Percentiles rank a stretch among this genome's conserved stretches.
phyloP scores from a whole-genome alignment of 2,888 invertebrate genomes.

The Malachius bipustulatus region DNA sequence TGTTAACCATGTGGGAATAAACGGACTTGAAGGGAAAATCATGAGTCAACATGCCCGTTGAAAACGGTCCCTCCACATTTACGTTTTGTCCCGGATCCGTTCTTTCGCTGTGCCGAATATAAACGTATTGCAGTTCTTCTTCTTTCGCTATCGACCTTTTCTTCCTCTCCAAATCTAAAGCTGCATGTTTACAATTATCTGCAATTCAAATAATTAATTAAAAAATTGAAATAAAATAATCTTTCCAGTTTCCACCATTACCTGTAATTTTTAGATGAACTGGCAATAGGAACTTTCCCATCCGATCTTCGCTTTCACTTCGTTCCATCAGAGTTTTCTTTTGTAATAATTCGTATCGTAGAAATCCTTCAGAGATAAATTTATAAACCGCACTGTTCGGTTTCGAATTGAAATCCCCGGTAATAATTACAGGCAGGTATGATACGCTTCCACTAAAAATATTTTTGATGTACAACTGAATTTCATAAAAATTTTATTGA shows the following conservation, averaged over 20 bases:
- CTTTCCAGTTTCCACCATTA: conserved; percentile 18
- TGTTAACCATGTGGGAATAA: conserved; percentile 45
- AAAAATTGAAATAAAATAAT: no score
- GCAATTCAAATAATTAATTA: conserved; percentile 8
- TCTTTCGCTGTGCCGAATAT: conserved; percentile 22
- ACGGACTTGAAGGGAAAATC: conserved; percentile 55
- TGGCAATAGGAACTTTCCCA: conserved; percentile 28
- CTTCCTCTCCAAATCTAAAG: conserved; percentile 22
- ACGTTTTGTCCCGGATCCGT: conserved; percentile 11
- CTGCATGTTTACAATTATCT: conserved; percentile 33
- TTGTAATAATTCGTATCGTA: conserved; percentile 38
- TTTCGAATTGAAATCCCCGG: conserved; percentile 86
- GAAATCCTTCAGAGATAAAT: conserved; percentile 51
- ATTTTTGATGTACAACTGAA: no score
- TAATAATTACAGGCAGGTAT: conserved; percentile 70
- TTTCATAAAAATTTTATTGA: no score
- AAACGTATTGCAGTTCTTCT: conserved; percentile 30
- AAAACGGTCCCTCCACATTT: conserved; percentile 37
- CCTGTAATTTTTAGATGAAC: conserved; percentile 39
- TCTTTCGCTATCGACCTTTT: conserved; percentile 19
- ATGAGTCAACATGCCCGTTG: conserved; percentile 53
- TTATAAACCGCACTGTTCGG: conserved; percentile 61
- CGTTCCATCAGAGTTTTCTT: conserved; percentile 21
- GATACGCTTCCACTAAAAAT: no score
- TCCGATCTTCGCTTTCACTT: conserved; percentile 13